These are phyloP conservation scores for Tragelaphus buxtoni DNA, from an alignment of 2,113 vertebrate species.

Conservation along the genomic window DNA sequence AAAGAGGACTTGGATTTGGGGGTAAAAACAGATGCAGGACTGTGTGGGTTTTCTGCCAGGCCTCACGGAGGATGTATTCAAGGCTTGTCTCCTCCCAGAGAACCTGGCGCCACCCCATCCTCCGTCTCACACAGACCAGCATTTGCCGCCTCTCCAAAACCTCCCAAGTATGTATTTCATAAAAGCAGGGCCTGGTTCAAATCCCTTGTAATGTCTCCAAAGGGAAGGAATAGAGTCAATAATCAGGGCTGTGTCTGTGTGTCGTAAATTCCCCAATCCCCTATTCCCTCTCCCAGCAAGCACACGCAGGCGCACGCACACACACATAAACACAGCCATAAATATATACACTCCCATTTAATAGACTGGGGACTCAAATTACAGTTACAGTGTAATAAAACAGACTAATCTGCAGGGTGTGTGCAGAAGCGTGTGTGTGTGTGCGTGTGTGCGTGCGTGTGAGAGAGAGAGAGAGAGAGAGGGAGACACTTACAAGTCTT, in stretches of 20 bases:
- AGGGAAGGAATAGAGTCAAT: constrained; percentile 49
- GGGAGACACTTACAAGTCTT: background rate
- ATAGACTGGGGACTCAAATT: constrained; percentile 60
- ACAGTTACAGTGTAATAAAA: constrained; percentile 54
- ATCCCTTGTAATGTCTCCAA: constrained; percentile 54
- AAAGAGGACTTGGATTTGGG: background rate
- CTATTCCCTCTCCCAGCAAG: constrained; percentile 28
- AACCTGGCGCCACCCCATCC: constrained; percentile 45
- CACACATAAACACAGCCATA: constrained; percentile 43
- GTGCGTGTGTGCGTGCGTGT: background rate
- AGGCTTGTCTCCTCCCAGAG: background rate
- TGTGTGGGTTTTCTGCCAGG: background rate
- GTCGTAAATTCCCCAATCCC: constrained; percentile 44
- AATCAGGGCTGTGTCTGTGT: constrained; percentile 47
- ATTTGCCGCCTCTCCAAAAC: background rate
- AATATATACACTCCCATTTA: constrained; percentile 63
- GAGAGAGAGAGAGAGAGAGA: background rate
- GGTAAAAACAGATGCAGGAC: background rate
- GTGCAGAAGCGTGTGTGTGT: background rate
- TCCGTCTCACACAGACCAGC: constrained; percentile 4
- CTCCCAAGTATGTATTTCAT: constrained; percentile 73
- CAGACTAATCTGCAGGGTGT: constrained; percentile 44
- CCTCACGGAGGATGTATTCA: background rate
- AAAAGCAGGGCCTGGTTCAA: constrained; percentile 64
- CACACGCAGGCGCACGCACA: background rate